Conservation (phyloP, 2,888 invertebrate species). For the Morpho deidamia region DNA sequence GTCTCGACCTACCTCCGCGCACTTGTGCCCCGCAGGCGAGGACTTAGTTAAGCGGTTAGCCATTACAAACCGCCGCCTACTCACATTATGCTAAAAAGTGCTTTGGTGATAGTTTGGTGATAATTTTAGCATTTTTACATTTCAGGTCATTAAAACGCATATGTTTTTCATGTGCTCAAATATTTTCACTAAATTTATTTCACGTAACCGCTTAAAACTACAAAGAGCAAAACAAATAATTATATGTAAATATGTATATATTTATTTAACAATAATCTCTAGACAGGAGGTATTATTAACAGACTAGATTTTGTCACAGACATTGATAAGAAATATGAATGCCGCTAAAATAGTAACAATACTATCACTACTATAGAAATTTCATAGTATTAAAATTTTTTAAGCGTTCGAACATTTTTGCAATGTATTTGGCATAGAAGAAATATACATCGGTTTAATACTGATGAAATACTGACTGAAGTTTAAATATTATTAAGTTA, state of each 20-base stretch:
- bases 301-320: conserved; percentile 46
- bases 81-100: no score
- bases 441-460: conserved; percentile 9
- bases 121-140: no score
- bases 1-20: no score
- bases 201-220: not conserved
- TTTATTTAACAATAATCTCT: conserved; percentile 75
- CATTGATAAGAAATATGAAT: conserved; percentile 33
- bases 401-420: conserved; percentile 4
- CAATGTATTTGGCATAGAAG: not conserved
- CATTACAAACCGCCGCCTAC: no score
- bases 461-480: conserved; percentile 16
- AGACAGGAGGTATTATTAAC: conserved; percentile 67
- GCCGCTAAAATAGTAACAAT: conserved; percentile 3
- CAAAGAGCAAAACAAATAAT: conserved; percentile 22
- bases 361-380: conserved; percentile 4
- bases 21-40: no score
- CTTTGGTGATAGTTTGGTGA: no score
- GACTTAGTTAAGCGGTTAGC: no score
- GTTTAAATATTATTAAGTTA: no score
- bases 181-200: conserved; percentile 7
- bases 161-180: not conserved
- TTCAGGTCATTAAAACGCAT: not conserved
- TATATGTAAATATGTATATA: conserved; percentile 60
- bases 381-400: not conserved